phyloP scores from a whole-genome alignment of 2,797 vertebrate species.

The Heteromormyrus szaboi region DNA sequence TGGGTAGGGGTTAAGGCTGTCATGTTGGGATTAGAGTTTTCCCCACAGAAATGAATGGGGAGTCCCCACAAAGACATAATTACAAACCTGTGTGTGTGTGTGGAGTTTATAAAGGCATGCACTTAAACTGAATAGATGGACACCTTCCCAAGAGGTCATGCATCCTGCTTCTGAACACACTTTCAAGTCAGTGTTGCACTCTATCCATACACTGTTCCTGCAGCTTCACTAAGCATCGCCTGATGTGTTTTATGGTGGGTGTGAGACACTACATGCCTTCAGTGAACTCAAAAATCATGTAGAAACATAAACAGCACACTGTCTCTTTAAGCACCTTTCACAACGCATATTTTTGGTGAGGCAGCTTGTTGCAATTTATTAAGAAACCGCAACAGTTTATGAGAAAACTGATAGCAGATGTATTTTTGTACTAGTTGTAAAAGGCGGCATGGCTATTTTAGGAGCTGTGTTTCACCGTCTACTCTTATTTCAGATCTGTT shows the following conservation, averaged over 20 bases:
- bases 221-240: not conserved
- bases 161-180: not conserved
- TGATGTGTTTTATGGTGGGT: not conserved
- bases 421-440: not conserved
- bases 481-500: conserved; percentile 15
- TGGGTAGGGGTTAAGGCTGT: not conserved
- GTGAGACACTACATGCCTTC: not conserved
- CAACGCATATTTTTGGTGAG: not conserved
- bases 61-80: not conserved
- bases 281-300: not conserved
- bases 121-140: not conserved
- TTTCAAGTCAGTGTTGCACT: not conserved
- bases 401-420: not conserved
- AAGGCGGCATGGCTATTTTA: not conserved
- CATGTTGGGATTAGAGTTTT: not conserved
- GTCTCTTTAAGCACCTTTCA: not conserved
- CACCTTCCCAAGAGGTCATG: not conserved
- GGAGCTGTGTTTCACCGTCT: not conserved
- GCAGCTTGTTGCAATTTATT: not conserved
- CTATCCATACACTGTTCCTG: not conserved
- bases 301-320: not conserved
- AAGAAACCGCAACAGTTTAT: not conserved
- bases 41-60: not conserved
- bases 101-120: not conserved
- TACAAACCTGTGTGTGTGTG: not conserved